Base-by-base conservation (phyloP, 2,113 vertebrate species). In the Bettongia penicillata region DNA sequence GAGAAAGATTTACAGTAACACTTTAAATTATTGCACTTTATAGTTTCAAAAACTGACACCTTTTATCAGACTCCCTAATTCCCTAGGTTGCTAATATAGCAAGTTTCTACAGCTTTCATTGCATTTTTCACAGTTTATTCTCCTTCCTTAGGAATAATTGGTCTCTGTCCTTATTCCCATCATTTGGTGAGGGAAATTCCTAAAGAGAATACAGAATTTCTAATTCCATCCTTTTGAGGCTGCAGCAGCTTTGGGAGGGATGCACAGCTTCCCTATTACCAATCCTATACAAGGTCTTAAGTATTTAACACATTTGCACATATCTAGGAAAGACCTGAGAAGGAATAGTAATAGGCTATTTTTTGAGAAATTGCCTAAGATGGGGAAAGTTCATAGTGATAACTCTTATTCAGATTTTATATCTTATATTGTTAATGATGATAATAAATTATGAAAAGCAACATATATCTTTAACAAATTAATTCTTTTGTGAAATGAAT, bases 61-160 rank as follows among this genome's bases (percentile, higher is more conserved):
- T 53, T 53, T 61, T 93, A 24, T 90, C 28, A 91, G 37, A 93
- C 19, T 12, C 53, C 90, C 10, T 48, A 57, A 51, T 3, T 53
- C 53, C 25, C 16, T 77, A 95, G 37, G 51, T 90, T 94, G n/a
- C n/a, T 8, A 10, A 22, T 28, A 9, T 14, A 23, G 51, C 90
- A 4, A 90, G 52, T 31, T 91, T 16, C 10, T 25, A 24, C 9
- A 91, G 8, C 19, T 26, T 23, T 8, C 12, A 48, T 28, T 94
- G 94, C 31, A 16, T 94, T 57, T 92, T 12, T 53, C 91, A 47
- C 0, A 51, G 90, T 31, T 49, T 37, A 8, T 10, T 0, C 49
- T 97, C 90, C 28, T 53, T 96, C 89, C 92, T 90, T 91, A 93
- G 53, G 91, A 89, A 92, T 91, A 5, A 16, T 90, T 51, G 24